Evolutionary conservation across 2,888 invertebrate species (phyloP).

Genomic region (Rhorus exstirpatorius): DNA sequence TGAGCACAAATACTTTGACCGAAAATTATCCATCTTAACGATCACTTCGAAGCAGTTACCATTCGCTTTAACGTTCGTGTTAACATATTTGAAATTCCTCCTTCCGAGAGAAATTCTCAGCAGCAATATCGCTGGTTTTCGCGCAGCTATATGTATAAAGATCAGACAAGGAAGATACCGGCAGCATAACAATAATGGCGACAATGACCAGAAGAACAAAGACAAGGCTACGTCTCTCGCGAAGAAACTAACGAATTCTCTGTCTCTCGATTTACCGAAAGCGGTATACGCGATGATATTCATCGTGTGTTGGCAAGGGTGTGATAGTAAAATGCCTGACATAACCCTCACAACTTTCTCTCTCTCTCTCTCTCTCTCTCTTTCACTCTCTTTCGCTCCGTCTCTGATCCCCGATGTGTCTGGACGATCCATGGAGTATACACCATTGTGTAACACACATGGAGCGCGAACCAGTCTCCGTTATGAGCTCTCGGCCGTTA

Average conservation of each 20-base stretch:
- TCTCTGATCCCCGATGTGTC: conserved; percentile 35
- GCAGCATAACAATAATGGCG: conserved; percentile 42
- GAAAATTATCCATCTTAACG: background rate
- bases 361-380: conserved; percentile 14
- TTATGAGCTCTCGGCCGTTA: conserved; percentile 70
- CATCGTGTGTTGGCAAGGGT: conserved; percentile 56
- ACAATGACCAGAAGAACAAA: conserved; percentile 25
- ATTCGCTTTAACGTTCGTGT: conserved; percentile 22
- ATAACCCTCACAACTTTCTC: conserved; percentile 49
- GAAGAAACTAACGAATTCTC: conserved; percentile 69
- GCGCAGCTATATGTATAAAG: conserved; percentile 30
- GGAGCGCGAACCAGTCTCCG: conserved; percentile 58
- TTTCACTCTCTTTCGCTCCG: conserved; percentile 19
- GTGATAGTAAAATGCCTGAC: conserved; percentile 55
- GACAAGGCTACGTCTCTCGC: conserved; percentile 35
- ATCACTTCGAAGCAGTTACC: conserved; percentile 3
- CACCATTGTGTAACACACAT: conserved; percentile 59
- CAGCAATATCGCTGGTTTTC: conserved; percentile 7
- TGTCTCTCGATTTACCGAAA: conserved; percentile 53
- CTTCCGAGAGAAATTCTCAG: conserved; percentile 48
- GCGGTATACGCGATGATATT: conserved; percentile 61
- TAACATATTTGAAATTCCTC: conserved; percentile 24
- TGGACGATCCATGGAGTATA: conserved; percentile 19
- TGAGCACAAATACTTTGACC: background rate
- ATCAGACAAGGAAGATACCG: conserved; percentile 35